phyloP scores from a whole-genome alignment of 1,140 invertebrate genomes.

The Oreohelix idahoensis region DNA sequence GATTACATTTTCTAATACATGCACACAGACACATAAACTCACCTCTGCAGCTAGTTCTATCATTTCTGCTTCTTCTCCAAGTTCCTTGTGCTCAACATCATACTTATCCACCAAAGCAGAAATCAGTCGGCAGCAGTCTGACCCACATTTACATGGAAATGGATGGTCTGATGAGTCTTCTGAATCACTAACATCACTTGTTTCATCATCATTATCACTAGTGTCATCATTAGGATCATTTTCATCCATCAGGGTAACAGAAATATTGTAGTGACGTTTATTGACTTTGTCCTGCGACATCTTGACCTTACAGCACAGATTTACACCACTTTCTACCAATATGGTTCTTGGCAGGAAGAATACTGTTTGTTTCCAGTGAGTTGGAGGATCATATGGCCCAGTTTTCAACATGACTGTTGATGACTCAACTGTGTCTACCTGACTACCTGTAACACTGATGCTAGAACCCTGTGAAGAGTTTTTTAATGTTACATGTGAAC shows the following conservation, averaged over 20 bases:
- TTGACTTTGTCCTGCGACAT: constrained; percentile 56
- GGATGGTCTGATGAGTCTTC: constrained; percentile 48
- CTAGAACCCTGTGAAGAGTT: background rate
- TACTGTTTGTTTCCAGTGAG: constrained; percentile 99
- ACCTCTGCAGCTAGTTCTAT: constrained; percentile 36
- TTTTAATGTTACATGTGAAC: background rate
- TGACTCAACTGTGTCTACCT: background rate
- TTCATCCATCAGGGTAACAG: constrained; percentile 51
- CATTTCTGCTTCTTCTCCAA: constrained; percentile 59
- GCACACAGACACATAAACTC: background rate
- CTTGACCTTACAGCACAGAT: constrained; percentile 47
- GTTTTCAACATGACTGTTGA: constrained; percentile 49
- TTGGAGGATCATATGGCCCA: constrained; percentile 78
- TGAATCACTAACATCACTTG: constrained; percentile 16
- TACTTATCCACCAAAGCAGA: constrained; percentile 61
- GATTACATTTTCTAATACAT: background rate
- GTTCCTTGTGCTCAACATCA: constrained; percentile 54
- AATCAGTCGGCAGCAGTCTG: constrained; percentile 57
- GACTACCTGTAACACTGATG: no score
- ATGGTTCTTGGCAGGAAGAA: constrained; percentile 84
- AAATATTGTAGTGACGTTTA: constrained; percentile 65
- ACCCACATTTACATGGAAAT: constrained; percentile 61
- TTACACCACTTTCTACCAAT: constrained; percentile 48
- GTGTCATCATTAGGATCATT: constrained; percentile 19
- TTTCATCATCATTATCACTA: constrained; percentile 24